A percentile compares a stretch with the other conserved stretches of the same genome.
Conservation (phyloP, 2,888 invertebrate genomes). For the Ischnura elegans region DNA sequence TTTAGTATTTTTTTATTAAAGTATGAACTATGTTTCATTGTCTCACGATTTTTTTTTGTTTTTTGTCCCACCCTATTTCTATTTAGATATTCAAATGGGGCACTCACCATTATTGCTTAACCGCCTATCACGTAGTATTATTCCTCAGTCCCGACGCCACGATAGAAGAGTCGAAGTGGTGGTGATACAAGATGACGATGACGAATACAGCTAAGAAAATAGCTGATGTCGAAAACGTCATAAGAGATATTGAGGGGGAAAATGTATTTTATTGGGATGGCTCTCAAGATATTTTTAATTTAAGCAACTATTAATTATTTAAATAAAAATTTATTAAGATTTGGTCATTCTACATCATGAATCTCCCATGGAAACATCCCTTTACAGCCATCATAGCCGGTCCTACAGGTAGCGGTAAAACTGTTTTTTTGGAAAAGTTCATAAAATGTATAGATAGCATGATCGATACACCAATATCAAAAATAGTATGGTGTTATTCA, state of each 20-base stretch:
- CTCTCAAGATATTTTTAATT: background rate
- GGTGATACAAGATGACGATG: too few species aligned
- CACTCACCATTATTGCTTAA: too few species aligned
- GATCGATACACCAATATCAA: background rate
- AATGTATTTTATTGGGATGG: background rate
- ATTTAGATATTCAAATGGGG: too few species aligned
- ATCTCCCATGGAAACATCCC: slow-evolving; percentile 26
- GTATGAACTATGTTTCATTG: too few species aligned
- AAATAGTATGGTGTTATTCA: slow-evolving; percentile 43
- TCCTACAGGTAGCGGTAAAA: background rate
- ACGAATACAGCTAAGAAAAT: too few species aligned
- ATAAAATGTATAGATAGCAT: background rate
- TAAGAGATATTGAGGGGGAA: background rate
- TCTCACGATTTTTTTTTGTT: too few species aligned
- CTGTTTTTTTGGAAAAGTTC: background rate
- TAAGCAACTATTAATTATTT: background rate
- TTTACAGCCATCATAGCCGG: slow-evolving; percentile 17
- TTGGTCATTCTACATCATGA: background rate
- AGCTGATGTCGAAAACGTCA: too few species aligned
- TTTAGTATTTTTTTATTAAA: too few species aligned
- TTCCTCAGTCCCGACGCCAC: too few species aligned
- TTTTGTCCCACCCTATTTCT: too few species aligned
- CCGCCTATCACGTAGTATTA: too few species aligned
- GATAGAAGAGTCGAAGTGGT: too few species aligned
- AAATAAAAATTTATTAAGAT: background rate